phyloP scores from a whole-genome alignment of 2,113 vertebrate genomes.

The Syngnathus floridae region DNA sequence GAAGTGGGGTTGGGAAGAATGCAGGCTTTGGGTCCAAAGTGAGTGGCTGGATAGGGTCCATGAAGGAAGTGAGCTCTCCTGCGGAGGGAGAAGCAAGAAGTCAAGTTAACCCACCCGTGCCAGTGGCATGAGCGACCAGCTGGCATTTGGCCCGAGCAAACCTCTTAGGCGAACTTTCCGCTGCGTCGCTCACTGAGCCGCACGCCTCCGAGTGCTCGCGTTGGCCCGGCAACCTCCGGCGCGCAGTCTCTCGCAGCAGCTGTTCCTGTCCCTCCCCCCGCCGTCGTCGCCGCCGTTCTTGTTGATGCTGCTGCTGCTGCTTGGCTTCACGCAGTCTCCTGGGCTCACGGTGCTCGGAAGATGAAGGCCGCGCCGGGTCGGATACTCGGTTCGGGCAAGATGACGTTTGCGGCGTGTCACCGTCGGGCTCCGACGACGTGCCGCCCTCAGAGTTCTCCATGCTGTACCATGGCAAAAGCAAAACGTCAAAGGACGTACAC shows the following conservation, averaged over 20 bases:
- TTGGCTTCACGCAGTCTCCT: slow-evolving; percentile 66
- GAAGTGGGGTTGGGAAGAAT: slow-evolving; percentile 77
- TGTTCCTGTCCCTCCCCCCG: slow-evolving; percentile 58
- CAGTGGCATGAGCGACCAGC: slow-evolving; percentile 41
- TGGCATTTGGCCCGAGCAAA: slow-evolving; percentile 49
- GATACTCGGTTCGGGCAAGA: slow-evolving; percentile 27
- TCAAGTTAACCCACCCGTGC: slow-evolving; percentile 28
- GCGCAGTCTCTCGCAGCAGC: slow-evolving; percentile 50
- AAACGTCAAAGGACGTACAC: neutral
- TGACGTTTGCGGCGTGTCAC: slow-evolving; percentile 10
- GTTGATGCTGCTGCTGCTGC: slow-evolving; percentile 54
- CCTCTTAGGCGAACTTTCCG: slow-evolving; percentile 69
- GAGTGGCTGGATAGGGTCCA: slow-evolving; percentile 76
- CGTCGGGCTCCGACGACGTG: slow-evolving; percentile 16
- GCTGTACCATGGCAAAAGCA: slow-evolving; percentile 15
- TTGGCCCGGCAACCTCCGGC: slow-evolving; percentile 66
- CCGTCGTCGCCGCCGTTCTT: slow-evolving; percentile 24
- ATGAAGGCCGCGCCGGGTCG: slow-evolving; percentile 28
- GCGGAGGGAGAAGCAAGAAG: slow-evolving; percentile 17
- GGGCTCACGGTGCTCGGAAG: slow-evolving; percentile 52
- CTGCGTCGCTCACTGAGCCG: slow-evolving; percentile 49
- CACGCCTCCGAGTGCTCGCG: slow-evolving; percentile 59
- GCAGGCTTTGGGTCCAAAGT: slow-evolving; percentile 80
- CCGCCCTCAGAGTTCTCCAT: slow-evolving; percentile 56
- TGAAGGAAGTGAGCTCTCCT: slow-evolving; percentile 77